These are phyloP conservation scores for Bactericera cockerelli DNA, from an alignment of 1,140 invertebrate genomes.

Conservation along the genomic window DNA sequence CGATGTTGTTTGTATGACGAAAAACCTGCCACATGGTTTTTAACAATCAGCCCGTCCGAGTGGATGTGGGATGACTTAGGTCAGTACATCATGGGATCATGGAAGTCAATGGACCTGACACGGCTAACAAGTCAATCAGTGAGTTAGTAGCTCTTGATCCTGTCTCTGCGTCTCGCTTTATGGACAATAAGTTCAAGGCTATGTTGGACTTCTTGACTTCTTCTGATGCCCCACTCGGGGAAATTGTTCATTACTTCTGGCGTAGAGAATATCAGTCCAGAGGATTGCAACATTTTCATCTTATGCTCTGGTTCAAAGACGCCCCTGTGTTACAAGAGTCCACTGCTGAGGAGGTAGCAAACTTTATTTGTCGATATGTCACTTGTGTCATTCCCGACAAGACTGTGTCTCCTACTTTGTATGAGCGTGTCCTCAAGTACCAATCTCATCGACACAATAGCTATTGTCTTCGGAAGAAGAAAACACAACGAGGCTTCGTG, in stretches of 20 bases:
- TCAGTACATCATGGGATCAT: slow-evolving; percentile 18
- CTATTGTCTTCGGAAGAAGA: no score
- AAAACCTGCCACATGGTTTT: slow-evolving; percentile 17
- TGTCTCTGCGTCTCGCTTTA: slow-evolving; percentile 20
- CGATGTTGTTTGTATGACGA: slow-evolving; percentile 19
- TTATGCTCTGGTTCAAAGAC: no score
- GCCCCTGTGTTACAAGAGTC: no score
- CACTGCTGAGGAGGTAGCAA: no score
- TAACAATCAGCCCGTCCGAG: slow-evolving; percentile 16
- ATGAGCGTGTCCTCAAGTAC: no score
- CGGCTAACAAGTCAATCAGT: slow-evolving; percentile 15
- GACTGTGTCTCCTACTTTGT: no score
- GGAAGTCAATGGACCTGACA: slow-evolving; percentile 13
- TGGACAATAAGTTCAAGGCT: slow-evolving; percentile 21
- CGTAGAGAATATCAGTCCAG: slow-evolving; percentile 20
- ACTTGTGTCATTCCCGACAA: no score
- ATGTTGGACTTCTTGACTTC: slow-evolving; percentile 22
- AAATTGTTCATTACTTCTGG: slow-evolving; percentile 21
- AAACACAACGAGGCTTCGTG: no score
- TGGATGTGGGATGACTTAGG: slow-evolving; percentile 16
- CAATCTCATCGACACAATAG: no score
- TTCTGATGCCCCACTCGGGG: slow-evolving; percentile 19
- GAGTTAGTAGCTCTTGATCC: slow-evolving; percentile 22
- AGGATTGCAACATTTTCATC: no score
- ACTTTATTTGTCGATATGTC: no score